Evolutionary conservation across 2,888 invertebrate species (phyloP).

Genomic region (Agriopis leucophaearia): DNA sequence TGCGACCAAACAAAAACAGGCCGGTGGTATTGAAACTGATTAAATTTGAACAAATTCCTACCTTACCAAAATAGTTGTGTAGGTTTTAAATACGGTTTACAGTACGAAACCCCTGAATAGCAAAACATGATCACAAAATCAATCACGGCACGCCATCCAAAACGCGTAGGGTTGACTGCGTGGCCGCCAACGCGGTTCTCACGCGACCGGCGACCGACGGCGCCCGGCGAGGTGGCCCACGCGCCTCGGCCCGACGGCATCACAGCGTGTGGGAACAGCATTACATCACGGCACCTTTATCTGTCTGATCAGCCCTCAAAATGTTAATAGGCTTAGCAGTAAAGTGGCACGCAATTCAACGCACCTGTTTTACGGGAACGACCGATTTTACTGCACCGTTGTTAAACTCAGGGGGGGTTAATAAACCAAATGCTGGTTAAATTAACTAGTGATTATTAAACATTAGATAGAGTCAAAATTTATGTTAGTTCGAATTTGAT

Average conservation of each 20-base stretch:
- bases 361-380: slow-evolving; percentile 39
- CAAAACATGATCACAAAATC: slow-evolving; percentile 25
- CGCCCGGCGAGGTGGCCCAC: background rate
- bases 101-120: background rate
- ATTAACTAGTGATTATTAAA: slow-evolving; percentile 4
- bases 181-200: slow-evolving; percentile 52
- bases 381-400: slow-evolving; percentile 20
- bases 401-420: slow-evolving; percentile 13
- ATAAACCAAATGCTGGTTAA: slow-evolving; percentile 33
- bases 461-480: no score
- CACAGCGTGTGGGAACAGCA: slow-evolving; percentile 61
- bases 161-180: slow-evolving; percentile 50
- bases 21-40: no score
- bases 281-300: slow-evolving; percentile 52
- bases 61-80: background rate
- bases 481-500: no score
- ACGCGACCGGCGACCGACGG: slow-evolving; percentile 39
- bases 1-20: background rate
- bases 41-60: no score
- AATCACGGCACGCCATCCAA: slow-evolving; percentile 30
- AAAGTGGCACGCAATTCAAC: slow-evolving; percentile 46
- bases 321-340: slow-evolving; percentile 64
- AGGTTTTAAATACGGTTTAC: slow-evolving; percentile 1
- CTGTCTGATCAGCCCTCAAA: slow-evolving; percentile 64
- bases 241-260: slow-evolving; percentile 20